These are phyloP conservation scores for Pollimyrus isidori DNA, from an alignment of 2,113 vertebrate genomes.

Conservation along the genomic window DNA sequence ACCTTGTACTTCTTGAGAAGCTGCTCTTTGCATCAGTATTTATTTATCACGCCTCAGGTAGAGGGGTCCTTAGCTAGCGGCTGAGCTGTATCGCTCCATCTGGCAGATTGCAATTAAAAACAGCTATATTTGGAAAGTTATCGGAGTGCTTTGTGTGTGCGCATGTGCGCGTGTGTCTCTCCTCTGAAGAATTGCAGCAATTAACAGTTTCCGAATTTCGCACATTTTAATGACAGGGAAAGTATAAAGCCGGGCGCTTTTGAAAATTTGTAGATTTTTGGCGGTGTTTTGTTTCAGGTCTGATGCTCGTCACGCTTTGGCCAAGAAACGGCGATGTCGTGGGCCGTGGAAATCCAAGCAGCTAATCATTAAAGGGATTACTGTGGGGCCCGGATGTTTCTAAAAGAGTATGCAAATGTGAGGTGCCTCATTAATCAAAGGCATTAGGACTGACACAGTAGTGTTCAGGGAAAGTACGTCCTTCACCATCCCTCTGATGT, in stretches of 20 bases:
- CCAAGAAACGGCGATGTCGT: slow-evolving; percentile 8
- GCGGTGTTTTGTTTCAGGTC: neutral
- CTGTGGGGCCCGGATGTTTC: neutral
- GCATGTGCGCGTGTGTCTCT: neutral
- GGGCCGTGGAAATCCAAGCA: neutral
- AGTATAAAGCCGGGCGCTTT: neutral
- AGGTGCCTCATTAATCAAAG: neutral
- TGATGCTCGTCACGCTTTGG: neutral
- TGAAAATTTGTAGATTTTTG: neutral
- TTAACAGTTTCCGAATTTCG: slow-evolving; percentile 19
- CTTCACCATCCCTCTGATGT: neutral
- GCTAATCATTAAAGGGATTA: slow-evolving; percentile 6
- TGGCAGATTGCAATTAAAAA: slow-evolving; percentile 14
- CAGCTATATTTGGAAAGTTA: slow-evolving; percentile 1
- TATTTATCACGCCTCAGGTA: neutral
- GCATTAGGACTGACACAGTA: neutral
- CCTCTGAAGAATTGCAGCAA: slow-evolving; percentile 5
- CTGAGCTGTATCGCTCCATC: neutral
- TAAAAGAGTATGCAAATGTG: neutral
- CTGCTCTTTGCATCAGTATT: neutral
- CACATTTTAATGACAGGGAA: slow-evolving; percentile 20
- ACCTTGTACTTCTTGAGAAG: neutral
- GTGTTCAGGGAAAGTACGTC: neutral
- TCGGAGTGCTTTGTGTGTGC: neutral
- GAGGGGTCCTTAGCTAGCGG: neutral